Conservation (phyloP, 2,888 invertebrate genomes). For the Phaedon cochleariae region DNA sequence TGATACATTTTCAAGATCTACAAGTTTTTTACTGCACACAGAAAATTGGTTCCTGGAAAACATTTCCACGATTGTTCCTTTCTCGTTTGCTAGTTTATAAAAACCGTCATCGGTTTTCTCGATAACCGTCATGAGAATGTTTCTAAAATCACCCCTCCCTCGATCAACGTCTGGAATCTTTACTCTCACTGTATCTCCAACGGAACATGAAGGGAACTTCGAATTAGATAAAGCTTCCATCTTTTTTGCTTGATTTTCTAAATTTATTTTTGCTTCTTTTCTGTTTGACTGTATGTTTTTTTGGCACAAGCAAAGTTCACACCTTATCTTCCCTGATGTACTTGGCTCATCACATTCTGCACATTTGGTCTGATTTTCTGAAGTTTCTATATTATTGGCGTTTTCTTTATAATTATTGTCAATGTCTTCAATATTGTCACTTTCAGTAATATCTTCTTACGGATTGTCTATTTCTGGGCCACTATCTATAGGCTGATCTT, state of each 20-base stretch:
- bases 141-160: constrained; percentile 42
- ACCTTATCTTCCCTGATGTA: background rate
- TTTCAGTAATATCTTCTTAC: constrained; percentile 19
- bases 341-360: background rate
- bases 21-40: constrained; percentile 38
- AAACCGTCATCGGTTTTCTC: constrained; percentile 32
- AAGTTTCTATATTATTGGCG: constrained; percentile 17
- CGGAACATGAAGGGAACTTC: constrained; percentile 37
- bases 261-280: constrained; percentile 24
- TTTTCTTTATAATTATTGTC: constrained; percentile 19
- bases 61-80: constrained; percentile 26
- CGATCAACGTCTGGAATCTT: constrained; percentile 42
- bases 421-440: constrained; percentile 11
- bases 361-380: constrained; percentile 9
- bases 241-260: constrained; percentile 33
- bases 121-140: constrained; percentile 28
- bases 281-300: constrained; percentile 20
- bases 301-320: constrained; percentile 7
- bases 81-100: constrained; percentile 25
- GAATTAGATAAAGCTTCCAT: constrained; percentile 32
- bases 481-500: constrained; percentile 10
- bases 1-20: constrained; percentile 37
- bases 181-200: constrained; percentile 44
- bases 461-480: constrained; percentile 20
- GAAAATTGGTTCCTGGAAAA: constrained; percentile 43